Percentiles rank a stretch among this genome's conserved stretches.
These are phyloP conservation scores for Ametastegia equiseti DNA, from an alignment of 2,888 invertebrate species.

Conservation along the genomic window DNA sequence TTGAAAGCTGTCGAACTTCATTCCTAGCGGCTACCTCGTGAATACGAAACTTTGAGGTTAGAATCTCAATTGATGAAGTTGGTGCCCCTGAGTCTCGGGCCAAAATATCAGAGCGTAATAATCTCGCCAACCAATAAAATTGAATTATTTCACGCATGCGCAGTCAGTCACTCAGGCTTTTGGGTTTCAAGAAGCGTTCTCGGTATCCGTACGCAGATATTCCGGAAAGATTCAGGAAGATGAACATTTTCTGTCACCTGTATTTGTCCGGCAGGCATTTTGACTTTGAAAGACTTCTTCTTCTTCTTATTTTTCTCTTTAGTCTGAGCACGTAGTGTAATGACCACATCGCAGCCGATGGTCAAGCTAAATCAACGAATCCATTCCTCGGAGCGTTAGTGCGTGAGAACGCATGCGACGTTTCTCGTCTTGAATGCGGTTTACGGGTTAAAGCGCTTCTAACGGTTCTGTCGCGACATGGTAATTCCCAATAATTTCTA, in stretches of 20 bases:
- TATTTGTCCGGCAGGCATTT: background rate
- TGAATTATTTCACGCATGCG: too few relatives aligned
- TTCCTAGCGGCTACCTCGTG: too few relatives aligned
- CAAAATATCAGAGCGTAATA: too few relatives aligned
- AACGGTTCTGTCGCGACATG: constrained; percentile 31
- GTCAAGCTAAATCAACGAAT: constrained; percentile 28
- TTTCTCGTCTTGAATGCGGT: constrained; percentile 31
- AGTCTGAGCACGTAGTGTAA: constrained; percentile 23
- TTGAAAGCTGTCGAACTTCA: too few relatives aligned
- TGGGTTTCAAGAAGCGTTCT: too few relatives aligned
- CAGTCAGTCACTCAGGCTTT: too few relatives aligned
- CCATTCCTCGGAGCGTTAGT: constrained; percentile 23
- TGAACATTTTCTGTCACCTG: background rate
- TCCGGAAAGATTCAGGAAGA: too few relatives aligned
- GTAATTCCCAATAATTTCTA: constrained; percentile 30
- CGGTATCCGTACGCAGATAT: background rate
- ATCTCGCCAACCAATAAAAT: too few relatives aligned
- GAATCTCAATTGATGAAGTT: too few relatives aligned
- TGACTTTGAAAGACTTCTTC: background rate
- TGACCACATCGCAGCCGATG: constrained; percentile 26
- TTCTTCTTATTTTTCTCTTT: background rate
- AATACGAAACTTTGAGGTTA: too few relatives aligned
- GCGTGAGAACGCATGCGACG: constrained; percentile 31
- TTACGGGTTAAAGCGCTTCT: constrained; percentile 19
- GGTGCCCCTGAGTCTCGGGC: too few relatives aligned